Evolutionary conservation across 2,888 invertebrate genomes (phyloP), one percentile per base, ranked within the genome.

Genomic region (Lypha dubia): DNA sequence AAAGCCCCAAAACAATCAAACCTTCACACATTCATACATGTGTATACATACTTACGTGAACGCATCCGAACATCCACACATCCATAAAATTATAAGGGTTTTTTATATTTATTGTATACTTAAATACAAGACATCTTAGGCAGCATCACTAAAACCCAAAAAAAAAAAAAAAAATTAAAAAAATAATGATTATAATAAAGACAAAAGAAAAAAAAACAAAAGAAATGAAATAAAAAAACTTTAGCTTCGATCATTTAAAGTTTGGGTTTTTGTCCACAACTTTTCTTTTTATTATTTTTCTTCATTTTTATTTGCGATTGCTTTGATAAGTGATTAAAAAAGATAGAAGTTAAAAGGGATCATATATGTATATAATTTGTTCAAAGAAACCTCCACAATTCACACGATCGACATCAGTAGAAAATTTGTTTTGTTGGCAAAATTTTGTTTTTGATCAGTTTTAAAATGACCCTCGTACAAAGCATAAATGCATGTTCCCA

Each of bases 71-170:
- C 32, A 56, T 46, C 22, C 22, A 53, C 9, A 53, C n/a, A 38
- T 22, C 3, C 49, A 20, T 51, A 35, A 46, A 28, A 44, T 7
- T 20, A 15, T 35, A 46, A 20, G 60, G 41, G 5, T 44, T 75
- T 65, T 56, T 6, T 79, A n/a, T n/a, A n/a, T 67, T 46, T 41
- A 17, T 77, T 79, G 53, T 63, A 56, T 56, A 56, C 65, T 44
- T 46, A 53, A 56, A 63, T 56, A 71, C 41, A 71, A 79, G 44
- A 53, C 53, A 56, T 65, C 56, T 63, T 71, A 41, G 60, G 60
- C 71, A 76, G 70, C 63, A 71, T 79, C 79, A 79, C 60, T 70
- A 44, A 77, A 70, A 71, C n/a, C n/a, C 32, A 62, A 79, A 51
- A 56, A 17, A 60, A 73, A 13, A 51, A 56, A 17, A 60, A 73